Percentiles rank a stretch among this genome's conserved stretches.
phyloP scores from a whole-genome alignment of 2,888 invertebrate species.

The Amblyjoppa fuscipennis region DNA sequence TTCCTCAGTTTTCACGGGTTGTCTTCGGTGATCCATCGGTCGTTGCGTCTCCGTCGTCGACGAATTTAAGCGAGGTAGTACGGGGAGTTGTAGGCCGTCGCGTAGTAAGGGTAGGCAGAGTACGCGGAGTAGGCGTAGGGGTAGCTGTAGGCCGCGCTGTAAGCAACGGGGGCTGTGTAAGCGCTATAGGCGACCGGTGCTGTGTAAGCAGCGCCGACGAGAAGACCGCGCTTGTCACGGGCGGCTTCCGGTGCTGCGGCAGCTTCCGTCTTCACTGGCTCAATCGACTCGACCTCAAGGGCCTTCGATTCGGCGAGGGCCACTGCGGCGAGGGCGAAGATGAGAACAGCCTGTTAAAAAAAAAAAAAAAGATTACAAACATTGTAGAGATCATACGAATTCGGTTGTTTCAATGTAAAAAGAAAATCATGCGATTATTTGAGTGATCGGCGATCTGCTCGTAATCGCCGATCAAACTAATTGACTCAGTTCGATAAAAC shows the following conservation, averaged over 20 bases:
- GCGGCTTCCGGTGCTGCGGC: constrained; percentile 67
- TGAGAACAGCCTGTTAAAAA: constrained; percentile 72
- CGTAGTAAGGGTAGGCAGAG: constrained; percentile 78
- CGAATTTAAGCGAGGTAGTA: constrained; percentile 75
- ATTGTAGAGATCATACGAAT: neutral
- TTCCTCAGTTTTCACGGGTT: constrained; percentile 24
- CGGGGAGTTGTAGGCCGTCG: constrained; percentile 76
- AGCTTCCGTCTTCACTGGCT: constrained; percentile 73
- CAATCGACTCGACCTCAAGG: constrained; percentile 77
- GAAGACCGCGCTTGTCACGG: constrained; percentile 78
- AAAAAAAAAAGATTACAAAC: neutral
- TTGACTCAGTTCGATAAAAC: neutral
- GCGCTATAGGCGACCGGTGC: constrained; percentile 79
- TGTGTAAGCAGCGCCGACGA: constrained; percentile 79
- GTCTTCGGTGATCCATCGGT: constrained; percentile 36
- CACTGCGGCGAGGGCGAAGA: constrained; percentile 76
- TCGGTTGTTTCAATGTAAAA: neutral
- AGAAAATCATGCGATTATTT: neutral
- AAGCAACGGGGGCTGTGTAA: constrained; percentile 78
- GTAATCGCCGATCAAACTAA: neutral
- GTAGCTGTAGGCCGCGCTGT: constrained; percentile 76
- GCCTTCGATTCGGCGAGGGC: constrained; percentile 78
- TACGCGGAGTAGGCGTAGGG: constrained; percentile 77
- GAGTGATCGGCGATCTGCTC: neutral
- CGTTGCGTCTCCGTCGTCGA: constrained; percentile 22